phyloP scores from a whole-genome alignment of 2,888 invertebrate genomes.

The Phortica okadai region DNA sequence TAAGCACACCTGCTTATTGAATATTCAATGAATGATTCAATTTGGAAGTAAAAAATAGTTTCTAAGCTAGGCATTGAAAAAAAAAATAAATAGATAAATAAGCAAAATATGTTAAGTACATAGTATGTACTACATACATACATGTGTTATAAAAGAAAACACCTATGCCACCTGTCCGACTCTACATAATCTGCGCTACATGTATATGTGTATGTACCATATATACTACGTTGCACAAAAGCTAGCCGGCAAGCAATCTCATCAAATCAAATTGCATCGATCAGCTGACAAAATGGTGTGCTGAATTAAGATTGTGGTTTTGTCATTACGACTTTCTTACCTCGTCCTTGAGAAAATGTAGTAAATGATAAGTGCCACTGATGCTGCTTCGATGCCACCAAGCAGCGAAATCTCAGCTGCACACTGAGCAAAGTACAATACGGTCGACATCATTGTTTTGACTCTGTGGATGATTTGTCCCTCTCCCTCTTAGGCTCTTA shows the following conservation, averaged over 20 bases:
- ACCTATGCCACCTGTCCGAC: too few relatives aligned
- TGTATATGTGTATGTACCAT: too few relatives aligned
- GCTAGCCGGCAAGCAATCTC: too few relatives aligned
- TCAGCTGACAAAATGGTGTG: background rate
- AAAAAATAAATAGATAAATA: too few relatives aligned
- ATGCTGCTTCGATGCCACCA: conserved; percentile 73
- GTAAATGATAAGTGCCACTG: conserved; percentile 72
- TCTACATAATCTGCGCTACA: too few relatives aligned
- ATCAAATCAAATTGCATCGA: background rate
- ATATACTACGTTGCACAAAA: too few relatives aligned
- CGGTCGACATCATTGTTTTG: conserved; percentile 60
- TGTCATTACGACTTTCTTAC: conserved; percentile 54
- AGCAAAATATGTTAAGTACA: too few relatives aligned
- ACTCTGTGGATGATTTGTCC: background rate
- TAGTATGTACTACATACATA: too few relatives aligned
- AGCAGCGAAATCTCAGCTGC: conserved; percentile 72
- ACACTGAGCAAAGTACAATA: conserved; percentile 69
- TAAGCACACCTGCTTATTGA: background rate
- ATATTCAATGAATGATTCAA: background rate
- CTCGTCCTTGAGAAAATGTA: conserved; percentile 75
- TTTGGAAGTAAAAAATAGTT: too few relatives aligned
- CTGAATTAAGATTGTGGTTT: background rate
- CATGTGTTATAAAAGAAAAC: too few relatives aligned
- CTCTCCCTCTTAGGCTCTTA: background rate
- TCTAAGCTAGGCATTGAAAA: too few relatives aligned